phyloP scores from a whole-genome alignment of 2,888 invertebrate species.

The Argyresthia albistria region DNA sequence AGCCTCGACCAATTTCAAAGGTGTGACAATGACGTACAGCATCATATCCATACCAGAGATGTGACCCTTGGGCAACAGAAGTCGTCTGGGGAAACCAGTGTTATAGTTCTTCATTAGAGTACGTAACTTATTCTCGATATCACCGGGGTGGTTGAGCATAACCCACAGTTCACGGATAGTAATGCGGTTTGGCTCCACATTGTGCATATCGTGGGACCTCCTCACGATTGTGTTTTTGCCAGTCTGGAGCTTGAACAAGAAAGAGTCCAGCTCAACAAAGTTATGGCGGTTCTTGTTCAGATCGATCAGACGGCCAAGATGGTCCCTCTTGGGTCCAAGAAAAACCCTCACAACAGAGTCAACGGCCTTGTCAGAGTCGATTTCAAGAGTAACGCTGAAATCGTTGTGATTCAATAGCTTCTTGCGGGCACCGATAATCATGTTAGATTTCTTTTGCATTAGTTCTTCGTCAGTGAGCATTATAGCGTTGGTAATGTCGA shows the following conservation, averaged over 20 bases:
- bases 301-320: conserved; percentile 66
- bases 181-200: conserved; percentile 76
- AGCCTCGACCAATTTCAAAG: conserved; percentile 57
- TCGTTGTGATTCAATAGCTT: conserved; percentile 76
- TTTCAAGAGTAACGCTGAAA: conserved; percentile 69
- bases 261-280: conserved; percentile 77
- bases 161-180: conserved; percentile 75
- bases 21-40: conserved; percentile 75
- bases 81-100: conserved; percentile 79
- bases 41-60: conserved; percentile 76
- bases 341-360: conserved; percentile 77
- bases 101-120: conserved; percentile 59
- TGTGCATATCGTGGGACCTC: conserved; percentile 76
- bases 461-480: conserved; percentile 55
- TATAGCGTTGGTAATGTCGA: conserved; percentile 76
- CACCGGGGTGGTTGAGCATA: conserved; percentile 71
- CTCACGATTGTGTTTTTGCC: conserved; percentile 78
- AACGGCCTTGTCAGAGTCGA: conserved; percentile 69
- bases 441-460: conserved; percentile 57
- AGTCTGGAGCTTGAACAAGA: conserved; percentile 71
- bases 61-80: conserved; percentile 80
- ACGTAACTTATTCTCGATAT: conserved; percentile 35
- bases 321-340: conserved; percentile 79
- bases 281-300: conserved; percentile 72
- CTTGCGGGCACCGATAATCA: conserved; percentile 69